Conservation (phyloP, 2,888 invertebrate genomes). For the Alsophila aescularia region DNA sequence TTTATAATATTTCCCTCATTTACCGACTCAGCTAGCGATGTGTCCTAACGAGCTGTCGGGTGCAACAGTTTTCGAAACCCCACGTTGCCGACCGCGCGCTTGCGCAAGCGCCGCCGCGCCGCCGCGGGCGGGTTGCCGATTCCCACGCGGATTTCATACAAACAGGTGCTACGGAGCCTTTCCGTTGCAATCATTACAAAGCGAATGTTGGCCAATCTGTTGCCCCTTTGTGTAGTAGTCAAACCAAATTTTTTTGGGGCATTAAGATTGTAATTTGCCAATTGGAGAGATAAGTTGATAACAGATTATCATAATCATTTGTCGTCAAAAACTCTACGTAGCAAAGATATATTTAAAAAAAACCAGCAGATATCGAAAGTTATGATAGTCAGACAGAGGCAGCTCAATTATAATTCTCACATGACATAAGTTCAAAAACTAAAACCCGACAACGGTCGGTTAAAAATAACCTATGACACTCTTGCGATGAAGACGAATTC, state of each 20-base stretch:
- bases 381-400: too few relatives aligned
- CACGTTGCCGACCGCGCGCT: slow-evolving; percentile 47
- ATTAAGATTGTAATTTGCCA: slow-evolving; percentile 32
- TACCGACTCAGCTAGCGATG: slow-evolving; percentile 14
- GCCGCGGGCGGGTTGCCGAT: slow-evolving; percentile 61
- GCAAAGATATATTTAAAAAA: too few relatives aligned
- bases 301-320: background rate
- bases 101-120: slow-evolving; percentile 61
- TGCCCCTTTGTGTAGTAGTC: slow-evolving; percentile 47
- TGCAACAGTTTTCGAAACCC: slow-evolving; percentile 59
- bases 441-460: too few relatives aligned
- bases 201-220: slow-evolving; percentile 58
- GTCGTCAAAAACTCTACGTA: too few relatives aligned
- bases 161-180: slow-evolving; percentile 73
- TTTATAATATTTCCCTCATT: slow-evolving; percentile 12
- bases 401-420: too few relatives aligned
- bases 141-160: slow-evolving; percentile 83
- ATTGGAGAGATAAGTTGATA: background rate
- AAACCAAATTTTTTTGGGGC: slow-evolving; percentile 18
- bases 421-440: too few relatives aligned
- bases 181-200: slow-evolving; percentile 62
- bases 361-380: too few relatives aligned
- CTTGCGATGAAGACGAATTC: too few relatives aligned
- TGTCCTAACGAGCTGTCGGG: slow-evolving; percentile 38
- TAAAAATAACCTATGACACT: too few relatives aligned